Conservation (phyloP, 2,113 vertebrate species). For the Axis porcinus region DNA sequence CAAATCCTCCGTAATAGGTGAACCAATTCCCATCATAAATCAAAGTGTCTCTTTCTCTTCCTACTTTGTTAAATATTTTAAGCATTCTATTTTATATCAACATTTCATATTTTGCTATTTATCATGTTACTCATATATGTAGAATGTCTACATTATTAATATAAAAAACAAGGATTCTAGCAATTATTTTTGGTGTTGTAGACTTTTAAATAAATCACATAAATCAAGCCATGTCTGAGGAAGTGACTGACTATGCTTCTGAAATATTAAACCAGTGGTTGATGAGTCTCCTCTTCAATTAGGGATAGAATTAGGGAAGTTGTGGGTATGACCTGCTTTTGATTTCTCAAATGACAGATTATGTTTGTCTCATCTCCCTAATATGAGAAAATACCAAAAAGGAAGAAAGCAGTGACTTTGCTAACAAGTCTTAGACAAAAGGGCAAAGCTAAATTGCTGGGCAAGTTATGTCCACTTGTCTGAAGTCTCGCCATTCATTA, state of each 20-base stretch:
- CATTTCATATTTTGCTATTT: neutral
- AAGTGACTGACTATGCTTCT: neutral
- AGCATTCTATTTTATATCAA: neutral
- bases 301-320: neutral
- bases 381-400: neutral
- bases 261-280: slow-evolving; percentile 16
- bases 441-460: neutral
- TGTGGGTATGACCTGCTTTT: neutral
- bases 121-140: neutral
- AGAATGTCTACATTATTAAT: neutral
- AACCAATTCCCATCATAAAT: neutral
- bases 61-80: neutral
- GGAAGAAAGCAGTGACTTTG: neutral
- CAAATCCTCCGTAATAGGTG: neutral
- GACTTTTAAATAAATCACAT: neutral
- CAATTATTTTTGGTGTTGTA: neutral
- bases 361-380: neutral
- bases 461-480: neutral
- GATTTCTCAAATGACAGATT: neutral
- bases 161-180: neutral
- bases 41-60: neutral
- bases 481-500: neutral
- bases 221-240: neutral
- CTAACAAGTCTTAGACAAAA: slow-evolving; percentile 4
- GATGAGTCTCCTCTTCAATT: neutral